Conservation (phyloP, 2,113 vertebrate genomes). For the Oncorhynchus tshawytscha region DNA sequence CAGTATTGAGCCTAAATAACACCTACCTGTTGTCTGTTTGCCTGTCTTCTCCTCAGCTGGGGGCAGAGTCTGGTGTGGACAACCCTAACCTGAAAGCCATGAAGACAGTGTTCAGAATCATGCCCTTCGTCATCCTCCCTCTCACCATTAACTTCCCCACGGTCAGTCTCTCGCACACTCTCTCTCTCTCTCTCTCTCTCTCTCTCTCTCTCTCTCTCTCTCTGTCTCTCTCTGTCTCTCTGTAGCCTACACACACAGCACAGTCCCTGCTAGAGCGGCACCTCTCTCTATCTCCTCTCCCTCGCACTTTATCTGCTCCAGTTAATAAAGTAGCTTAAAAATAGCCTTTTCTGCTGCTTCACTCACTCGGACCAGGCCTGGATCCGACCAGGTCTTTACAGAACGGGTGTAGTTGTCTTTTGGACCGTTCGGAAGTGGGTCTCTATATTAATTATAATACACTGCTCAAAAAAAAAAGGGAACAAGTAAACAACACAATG, state of each 20-base stretch:
- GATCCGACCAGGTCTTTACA: too few species aligned
- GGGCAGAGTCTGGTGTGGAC: conserved; percentile 83
- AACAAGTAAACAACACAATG: too few species aligned
- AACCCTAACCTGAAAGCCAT: conserved; percentile 81
- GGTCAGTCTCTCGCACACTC: conserved; percentile 55
- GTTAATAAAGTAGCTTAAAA: too few species aligned
- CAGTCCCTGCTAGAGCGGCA: too few species aligned
- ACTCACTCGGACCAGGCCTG: too few species aligned
- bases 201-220: neutral
- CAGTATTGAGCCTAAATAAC: neutral
- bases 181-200: neutral
- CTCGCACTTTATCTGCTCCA: too few species aligned
- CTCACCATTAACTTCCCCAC: conserved; percentile 86
- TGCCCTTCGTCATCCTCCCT: conserved; percentile 84
- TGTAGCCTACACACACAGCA: neutral
- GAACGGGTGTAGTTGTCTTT: too few species aligned
- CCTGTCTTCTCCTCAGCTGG: conserved; percentile 60
- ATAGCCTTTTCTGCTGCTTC: too few species aligned
- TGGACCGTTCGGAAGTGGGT: too few species aligned
- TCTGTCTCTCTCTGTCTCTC: neutral
- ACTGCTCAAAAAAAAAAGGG: too few species aligned
- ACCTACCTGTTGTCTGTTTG: neutral
- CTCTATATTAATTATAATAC: too few species aligned
- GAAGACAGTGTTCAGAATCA: conserved; percentile 82
- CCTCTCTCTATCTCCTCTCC: too few species aligned